Percentiles rank a stretch among this genome's conserved stretches.
Conservation (phyloP, 2,113 vertebrate species). For the Felis chaus region DNA sequence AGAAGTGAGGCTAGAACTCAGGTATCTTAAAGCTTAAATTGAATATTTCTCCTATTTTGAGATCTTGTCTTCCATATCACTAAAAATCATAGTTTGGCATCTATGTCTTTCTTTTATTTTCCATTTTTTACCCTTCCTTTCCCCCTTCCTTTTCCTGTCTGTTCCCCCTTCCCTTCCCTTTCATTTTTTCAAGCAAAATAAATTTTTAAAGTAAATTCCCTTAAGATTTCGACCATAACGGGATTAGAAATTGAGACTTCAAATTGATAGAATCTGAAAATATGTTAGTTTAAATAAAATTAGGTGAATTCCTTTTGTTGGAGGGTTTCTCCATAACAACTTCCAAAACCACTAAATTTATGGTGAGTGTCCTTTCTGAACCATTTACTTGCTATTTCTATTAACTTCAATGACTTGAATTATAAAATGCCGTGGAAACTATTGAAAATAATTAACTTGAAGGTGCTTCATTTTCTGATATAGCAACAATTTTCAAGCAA, state of each 20-base stretch:
- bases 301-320: slow-evolving; percentile 49
- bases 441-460: slow-evolving; percentile 72
- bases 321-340: slow-evolving; percentile 14
- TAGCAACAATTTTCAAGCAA: slow-evolving; percentile 58
- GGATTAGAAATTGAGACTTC: slow-evolving; percentile 51
- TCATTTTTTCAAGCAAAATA: slow-evolving; percentile 45
- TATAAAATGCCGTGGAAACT: slow-evolving; percentile 67
- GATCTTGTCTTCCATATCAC: background rate
- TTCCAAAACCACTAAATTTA: slow-evolving; percentile 50
- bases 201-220: slow-evolving; percentile 46
- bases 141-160: background rate
- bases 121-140: background rate
- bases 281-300: slow-evolving; percentile 12
- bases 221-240: background rate
- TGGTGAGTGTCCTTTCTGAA: slow-evolving; percentile 51
- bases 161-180: background rate
- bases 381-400: slow-evolving; percentile 57
- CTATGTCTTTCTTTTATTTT: background rate
- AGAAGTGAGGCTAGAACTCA: background rate
- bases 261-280: slow-evolving; percentile 55
- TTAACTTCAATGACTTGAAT: slow-evolving; percentile 73
- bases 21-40: background rate
- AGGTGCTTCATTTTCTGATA: slow-evolving; percentile 69
- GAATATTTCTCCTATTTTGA: background rate
- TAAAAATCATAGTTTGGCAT: background rate